Evolutionary conservation across 2,888 invertebrate species (phyloP).

Genomic region (Homarus gammarus): DNA sequence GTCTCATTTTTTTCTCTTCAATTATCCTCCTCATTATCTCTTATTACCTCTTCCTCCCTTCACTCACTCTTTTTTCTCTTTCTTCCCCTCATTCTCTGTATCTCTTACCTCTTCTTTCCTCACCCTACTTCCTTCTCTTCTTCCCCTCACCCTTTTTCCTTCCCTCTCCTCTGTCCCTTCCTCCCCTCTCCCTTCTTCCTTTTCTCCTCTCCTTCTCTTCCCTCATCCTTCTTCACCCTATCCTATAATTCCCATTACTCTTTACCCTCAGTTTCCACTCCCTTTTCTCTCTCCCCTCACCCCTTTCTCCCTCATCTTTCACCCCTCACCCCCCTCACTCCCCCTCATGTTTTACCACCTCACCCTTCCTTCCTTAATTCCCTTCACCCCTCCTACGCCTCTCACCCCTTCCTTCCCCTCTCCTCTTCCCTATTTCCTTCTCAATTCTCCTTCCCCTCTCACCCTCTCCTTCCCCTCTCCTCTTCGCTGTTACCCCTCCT

Average conservation of each 20-base stretch:
- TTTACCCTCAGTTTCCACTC: too few relatives aligned
- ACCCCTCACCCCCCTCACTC: neutral
- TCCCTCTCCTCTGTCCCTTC: neutral
- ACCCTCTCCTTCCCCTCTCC: neutral
- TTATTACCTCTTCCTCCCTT: neutral
- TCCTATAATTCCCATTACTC: too few relatives aligned
- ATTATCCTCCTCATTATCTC: neutral
- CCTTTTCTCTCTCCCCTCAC: neutral
- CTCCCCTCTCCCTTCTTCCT: too few relatives aligned
- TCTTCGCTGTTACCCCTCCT: too few relatives aligned
- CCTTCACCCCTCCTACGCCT: too few relatives aligned
- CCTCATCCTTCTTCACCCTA: too few relatives aligned
- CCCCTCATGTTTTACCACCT: too few relatives aligned
- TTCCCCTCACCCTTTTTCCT: too few relatives aligned
- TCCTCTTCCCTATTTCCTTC: neutral
- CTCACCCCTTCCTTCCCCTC: too few relatives aligned
- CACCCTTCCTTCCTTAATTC: too few relatives aligned
- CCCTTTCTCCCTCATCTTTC: constrained; percentile 2
- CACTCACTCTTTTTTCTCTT: neutral
- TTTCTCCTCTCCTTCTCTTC: neutral
- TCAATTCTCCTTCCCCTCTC: neutral
- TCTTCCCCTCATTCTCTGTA: constrained; percentile 15
- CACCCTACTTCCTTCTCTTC: constrained; percentile 6
- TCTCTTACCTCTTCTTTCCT: constrained; percentile 9
- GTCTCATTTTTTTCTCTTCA: neutral